Percentiles rank a stretch among this genome's conserved stretches.
Evolutionary conservation across 2,797 vertebrate species (phyloP).

Genomic region (Chaetodon trifasciatus): DNA sequence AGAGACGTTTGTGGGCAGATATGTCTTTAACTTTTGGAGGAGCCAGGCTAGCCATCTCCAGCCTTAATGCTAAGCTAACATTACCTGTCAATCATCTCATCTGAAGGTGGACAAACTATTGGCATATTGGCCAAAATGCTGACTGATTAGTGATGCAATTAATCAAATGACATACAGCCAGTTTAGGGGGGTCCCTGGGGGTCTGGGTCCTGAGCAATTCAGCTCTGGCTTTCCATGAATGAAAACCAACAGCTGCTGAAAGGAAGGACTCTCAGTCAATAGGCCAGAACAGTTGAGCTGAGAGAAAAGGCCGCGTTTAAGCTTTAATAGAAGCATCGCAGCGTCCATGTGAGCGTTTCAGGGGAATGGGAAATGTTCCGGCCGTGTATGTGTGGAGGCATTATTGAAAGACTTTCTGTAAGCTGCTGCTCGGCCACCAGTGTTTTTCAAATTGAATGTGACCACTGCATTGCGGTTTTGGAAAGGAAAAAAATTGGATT

Average conservation of each 20-base stretch:
- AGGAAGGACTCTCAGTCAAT: background rate
- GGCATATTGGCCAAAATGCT: background rate
- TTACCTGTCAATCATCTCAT: background rate
- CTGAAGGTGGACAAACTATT: background rate
- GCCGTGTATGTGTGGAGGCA: background rate
- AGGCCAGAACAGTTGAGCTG: background rate
- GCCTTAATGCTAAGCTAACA: background rate
- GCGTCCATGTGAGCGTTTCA: background rate
- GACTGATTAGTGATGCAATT: background rate
- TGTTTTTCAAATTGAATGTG: conserved; percentile 27
- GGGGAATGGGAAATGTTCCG: background rate
- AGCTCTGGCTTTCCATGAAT: background rate
- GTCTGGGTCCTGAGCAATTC: background rate
- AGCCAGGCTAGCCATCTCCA: background rate
- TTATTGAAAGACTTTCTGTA: conserved; percentile 31
- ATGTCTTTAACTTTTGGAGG: background rate
- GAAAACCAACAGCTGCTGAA: background rate
- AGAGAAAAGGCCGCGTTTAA: background rate
- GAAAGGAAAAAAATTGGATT: conserved; percentile 8
- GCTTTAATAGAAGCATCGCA: background rate
- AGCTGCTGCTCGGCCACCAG: background rate
- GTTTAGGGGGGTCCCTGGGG: no score
- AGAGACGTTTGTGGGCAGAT: background rate
- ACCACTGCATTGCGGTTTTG: conserved; percentile 8
- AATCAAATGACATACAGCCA: background rate